Evolutionary conservation across 2,888 invertebrate genomes (phyloP).

Genomic region (Stenurella melanura): DNA sequence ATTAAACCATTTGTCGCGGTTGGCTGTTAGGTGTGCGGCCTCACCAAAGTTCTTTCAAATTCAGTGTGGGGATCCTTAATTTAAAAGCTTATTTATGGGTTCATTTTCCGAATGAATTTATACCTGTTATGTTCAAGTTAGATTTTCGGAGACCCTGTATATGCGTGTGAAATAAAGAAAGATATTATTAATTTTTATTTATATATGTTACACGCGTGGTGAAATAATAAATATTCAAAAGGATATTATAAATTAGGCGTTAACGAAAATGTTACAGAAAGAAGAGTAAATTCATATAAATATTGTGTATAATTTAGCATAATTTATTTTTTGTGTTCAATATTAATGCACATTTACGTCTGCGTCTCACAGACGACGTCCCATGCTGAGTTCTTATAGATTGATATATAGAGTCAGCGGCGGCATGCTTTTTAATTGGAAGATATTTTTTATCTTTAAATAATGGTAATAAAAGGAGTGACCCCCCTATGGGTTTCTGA

Average conservation of each 20-base stretch:
- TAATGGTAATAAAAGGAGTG: slow-evolving; percentile 72
- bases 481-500: slow-evolving; percentile 67
- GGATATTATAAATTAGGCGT: slow-evolving; percentile 40
- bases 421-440: slow-evolving; percentile 73
- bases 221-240: slow-evolving; percentile 41
- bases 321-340: slow-evolving; percentile 68
- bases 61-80: no score
- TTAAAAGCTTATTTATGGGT: no score
- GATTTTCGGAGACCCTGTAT: not conserved
- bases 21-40: no score
- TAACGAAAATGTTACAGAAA: slow-evolving; percentile 37
- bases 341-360: slow-evolving; percentile 69
- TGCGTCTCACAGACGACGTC: slow-evolving; percentile 67
- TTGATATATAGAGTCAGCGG: slow-evolving; percentile 73
- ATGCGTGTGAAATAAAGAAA: slow-evolving; percentile 3
- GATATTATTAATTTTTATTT: slow-evolving; percentile 32
- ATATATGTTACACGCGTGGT: slow-evolving; percentile 29
- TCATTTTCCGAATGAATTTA: no score
- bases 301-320: slow-evolving; percentile 63
- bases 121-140: not conserved
- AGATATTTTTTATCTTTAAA: slow-evolving; percentile 73
- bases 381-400: slow-evolving; percentile 72
- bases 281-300: slow-evolving; percentile 44
- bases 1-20: no score
- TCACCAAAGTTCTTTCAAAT: no score